Evolutionary conservation across 2,888 invertebrate species (phyloP).

Genomic region (Metacarcinus magister): DNA sequence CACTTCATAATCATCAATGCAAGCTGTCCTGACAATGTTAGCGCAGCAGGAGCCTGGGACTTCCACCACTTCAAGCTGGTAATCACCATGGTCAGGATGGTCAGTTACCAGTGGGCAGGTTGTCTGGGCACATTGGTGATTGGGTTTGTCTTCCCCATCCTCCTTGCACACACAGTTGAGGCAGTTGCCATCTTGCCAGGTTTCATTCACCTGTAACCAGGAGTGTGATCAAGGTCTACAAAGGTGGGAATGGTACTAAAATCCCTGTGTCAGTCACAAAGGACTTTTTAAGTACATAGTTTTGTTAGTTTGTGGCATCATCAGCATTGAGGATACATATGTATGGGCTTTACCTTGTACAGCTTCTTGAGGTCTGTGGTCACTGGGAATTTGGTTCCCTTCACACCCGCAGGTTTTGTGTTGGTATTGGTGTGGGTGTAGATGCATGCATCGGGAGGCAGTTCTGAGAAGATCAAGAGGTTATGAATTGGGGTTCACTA

Average conservation of each 20-base stretch:
- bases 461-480: constrained; percentile 85
- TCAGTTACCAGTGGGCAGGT: constrained; percentile 85
- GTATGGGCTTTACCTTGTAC: constrained; percentile 86
- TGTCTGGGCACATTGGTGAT: constrained; percentile 83
- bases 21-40: constrained; percentile 87
- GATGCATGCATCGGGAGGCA: constrained; percentile 89
- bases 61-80: constrained; percentile 87
- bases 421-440: constrained; percentile 85
- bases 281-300: background rate
- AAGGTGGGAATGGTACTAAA: background rate
- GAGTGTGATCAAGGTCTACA: background rate
- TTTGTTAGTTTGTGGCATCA: background rate
- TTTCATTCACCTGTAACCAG: constrained; percentile 86
- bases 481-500: constrained; percentile 80
- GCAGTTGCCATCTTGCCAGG: constrained; percentile 90
- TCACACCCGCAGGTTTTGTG: background rate
- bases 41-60: constrained; percentile 89
- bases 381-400: constrained; percentile 56
- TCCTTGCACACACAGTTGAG: constrained; percentile 87
- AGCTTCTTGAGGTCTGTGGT: constrained; percentile 85
- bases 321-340: background rate
- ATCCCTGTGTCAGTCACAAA: background rate
- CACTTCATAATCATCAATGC: constrained; percentile 85
- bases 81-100: constrained; percentile 86
- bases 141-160: constrained; percentile 74